Evolutionary conservation across 2,888 invertebrate species (phyloP), one percentile per base, ranked within the genome.

Genomic region (Cosmorhoe ocellata): DNA sequence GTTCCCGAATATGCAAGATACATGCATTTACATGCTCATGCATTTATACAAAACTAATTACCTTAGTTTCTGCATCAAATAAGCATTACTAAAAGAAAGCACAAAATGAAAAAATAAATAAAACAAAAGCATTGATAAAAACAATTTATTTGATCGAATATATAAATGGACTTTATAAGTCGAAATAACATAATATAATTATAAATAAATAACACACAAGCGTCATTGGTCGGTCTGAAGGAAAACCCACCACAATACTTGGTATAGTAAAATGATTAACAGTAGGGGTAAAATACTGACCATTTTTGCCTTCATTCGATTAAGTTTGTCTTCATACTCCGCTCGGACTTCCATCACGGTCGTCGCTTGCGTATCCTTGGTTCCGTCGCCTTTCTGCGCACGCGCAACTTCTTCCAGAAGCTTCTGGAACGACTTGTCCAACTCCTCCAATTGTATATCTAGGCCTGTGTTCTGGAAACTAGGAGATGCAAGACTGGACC

Each of bases 241-340:
- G 66, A 81, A 89, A 71, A 81, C 82, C 88, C 88, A 90, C 90
- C 91, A 91, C 76, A 85, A 77, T 51, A 88, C 67, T 72, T 91
- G 91, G 74, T 90, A 90, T 51, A 82, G 70, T 66, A 90, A 73
- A 73, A 91, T 79, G 74, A 90, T 79, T 57, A 81, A 76, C 79
- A 90, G 76, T 71, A 88, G 48, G 58, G 90, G 89, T 67, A 80
- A 66, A 58, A 84, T 84, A 91, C 93, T 92, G 90, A 95, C 95
- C 95, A 96, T 95, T 92, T 94, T 94, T 41, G 92, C 91, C 76
- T 96, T 96, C 92, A 96, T 94, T 78, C 94, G 92, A 69, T 94
- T 94, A 68, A 96, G 82, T 82, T 95, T 96, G 60, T 91, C 91
- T 67, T 95, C 95, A 71, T 95, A 93, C 68, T 95, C 94, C 12